Evolutionary conservation across 2,113 vertebrate species (phyloP), one percentile per base, ranked within the genome.

Genomic region (Phocoena phocoena): DNA sequence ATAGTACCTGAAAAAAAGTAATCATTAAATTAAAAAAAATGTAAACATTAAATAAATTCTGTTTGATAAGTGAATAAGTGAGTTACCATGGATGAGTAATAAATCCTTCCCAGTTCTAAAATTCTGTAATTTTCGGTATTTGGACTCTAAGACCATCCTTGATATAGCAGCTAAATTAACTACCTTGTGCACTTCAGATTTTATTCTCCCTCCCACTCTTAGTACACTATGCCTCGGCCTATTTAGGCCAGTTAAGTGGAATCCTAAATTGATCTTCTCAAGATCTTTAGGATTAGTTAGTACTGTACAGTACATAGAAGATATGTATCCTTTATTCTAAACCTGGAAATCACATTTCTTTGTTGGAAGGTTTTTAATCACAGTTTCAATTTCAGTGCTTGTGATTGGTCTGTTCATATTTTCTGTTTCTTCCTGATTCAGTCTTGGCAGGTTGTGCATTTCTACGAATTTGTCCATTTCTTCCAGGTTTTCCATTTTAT

Each of bases 11-110:
- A 55, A 62, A 88, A 86, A 80, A 74, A 60, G 25, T 15, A 86
- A 95, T 2, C 5, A 87, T 94, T 33, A 41, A 77, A 50, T 47
- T 47, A 1, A 18, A 44, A 87, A 50, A 63, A 85, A 74, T 67
- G 13, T 21, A 89, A 95, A 4, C 5, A 95, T 93, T 41, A 41
- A 77, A 33, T 84, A 67, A 77, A 67, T 92, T 83, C 23, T 71
- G 11, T 14, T 38, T 93, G 28, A 41, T 11, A 85, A 58, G 38
- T n/a, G 7, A 95, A 23, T 33, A 25, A 41, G 81, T 73, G 23
- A 71, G 5, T 90, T 55, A 53, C 0, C 6, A 20, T 53, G 41
- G 21, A 70, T 41, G 8, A 63, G 55, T 58, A 50, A 74, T 10
- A 26, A 62, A 14, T 10, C 0, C 63, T 77, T 74, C 20, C 18